These are phyloP conservation scores for Platyrinchus mystaceus DNA, from an alignment of 2,797 vertebrate species.

Conservation along the genomic window DNA sequence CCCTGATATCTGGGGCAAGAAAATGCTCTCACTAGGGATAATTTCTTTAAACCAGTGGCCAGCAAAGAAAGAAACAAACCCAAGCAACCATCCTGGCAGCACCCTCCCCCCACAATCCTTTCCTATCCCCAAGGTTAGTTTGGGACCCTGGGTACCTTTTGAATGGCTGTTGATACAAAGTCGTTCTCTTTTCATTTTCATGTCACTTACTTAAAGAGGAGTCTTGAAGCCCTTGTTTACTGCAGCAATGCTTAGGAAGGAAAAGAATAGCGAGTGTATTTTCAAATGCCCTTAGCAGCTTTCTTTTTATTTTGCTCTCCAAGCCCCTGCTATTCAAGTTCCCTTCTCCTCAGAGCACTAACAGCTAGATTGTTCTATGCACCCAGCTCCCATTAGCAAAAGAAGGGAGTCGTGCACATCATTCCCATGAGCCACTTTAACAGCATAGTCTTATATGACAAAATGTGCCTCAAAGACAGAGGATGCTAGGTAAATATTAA, in stretches of 20 bases:
- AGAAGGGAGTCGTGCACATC: slow-evolving; percentile 54
- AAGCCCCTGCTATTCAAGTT: slow-evolving; percentile 61
- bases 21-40: neutral
- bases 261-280: slow-evolving; percentile 16
- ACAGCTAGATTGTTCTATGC: slow-evolving; percentile 63
- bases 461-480: slow-evolving; percentile 25
- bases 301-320: slow-evolving; percentile 60
- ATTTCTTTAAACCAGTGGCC: neutral
- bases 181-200: slow-evolving; percentile 53
- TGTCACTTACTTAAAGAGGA: slow-evolving; percentile 52
- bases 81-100: neutral
- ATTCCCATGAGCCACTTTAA: slow-evolving; percentile 30
- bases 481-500: slow-evolving; percentile 20
- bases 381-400: slow-evolving; percentile 57
- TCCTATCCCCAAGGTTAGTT: slow-evolving; percentile 33
- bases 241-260: slow-evolving; percentile 30
- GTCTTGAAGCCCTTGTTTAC: slow-evolving; percentile 49
- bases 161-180: slow-evolving; percentile 39
- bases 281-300: slow-evolving; percentile 54
- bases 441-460: neutral
- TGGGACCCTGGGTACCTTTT: neutral
- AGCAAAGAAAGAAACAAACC: neutral
- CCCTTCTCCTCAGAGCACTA: slow-evolving; percentile 54
- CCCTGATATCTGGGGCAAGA: slow-evolving; percentile 1
- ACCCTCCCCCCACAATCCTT: neutral